A percentile compares a stretch with the other conserved stretches of the same genome.
Evolutionary conservation across 2,113 vertebrate genomes (phyloP).

Genomic region (Chlorocebus sabaeus): DNA sequence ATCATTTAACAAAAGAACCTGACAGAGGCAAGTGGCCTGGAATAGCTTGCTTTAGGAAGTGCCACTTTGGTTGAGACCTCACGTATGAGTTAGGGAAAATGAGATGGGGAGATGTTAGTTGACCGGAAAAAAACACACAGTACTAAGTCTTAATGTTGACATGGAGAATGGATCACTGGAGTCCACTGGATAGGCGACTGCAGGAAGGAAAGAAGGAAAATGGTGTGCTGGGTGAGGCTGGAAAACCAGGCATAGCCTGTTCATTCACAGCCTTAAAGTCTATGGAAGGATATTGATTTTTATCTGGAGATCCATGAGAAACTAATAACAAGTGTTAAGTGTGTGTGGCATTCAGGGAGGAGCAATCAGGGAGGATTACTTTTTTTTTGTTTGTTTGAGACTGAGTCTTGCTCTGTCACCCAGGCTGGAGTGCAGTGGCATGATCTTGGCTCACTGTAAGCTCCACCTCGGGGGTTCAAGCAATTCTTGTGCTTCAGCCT

Average conservation of each 20-base stretch:
- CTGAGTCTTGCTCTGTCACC: too few species aligned
- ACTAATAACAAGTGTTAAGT: not conserved
- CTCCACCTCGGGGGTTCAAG: too few species aligned
- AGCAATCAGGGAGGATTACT: not conserved
- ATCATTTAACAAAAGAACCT: not conserved
- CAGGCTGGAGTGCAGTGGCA: too few species aligned
- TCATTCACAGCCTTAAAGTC: not conserved
- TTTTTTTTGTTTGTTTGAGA: not conserved
- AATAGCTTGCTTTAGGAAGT: not conserved
- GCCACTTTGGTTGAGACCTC: not conserved
- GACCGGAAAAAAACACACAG: too few species aligned
- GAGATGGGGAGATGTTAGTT: not conserved
- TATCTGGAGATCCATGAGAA: not conserved
- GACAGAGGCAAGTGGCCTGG: not conserved
- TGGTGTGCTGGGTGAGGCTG: not conserved
- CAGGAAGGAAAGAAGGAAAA: not conserved
- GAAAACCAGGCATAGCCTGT: not conserved
- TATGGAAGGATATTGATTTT: not conserved
- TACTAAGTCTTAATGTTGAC: not conserved
- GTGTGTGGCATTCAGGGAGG: not conserved
- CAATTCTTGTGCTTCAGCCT: too few species aligned
- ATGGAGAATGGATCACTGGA: not conserved
- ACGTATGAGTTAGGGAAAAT: not conserved
- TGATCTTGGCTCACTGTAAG: too few species aligned
- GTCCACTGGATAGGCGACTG: not conserved